Percentiles rank a stretch among this genome's conserved stretches.
Evolutionary conservation across 2,888 invertebrate species (phyloP).

Genomic region (Aspidiotus rigidus): DNA sequence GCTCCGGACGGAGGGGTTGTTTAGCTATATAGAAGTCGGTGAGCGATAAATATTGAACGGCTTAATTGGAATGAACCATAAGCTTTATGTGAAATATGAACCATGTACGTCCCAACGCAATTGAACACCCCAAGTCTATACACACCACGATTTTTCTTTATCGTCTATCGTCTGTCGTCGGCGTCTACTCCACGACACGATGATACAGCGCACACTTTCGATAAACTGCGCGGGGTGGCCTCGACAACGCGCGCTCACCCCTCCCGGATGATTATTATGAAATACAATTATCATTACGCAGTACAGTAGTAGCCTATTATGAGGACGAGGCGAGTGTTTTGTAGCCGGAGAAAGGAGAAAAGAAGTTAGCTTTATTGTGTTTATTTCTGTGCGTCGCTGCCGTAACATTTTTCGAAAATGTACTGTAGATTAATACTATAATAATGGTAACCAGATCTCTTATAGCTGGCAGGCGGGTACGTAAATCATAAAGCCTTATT

Average conservation of each 20-base stretch:
- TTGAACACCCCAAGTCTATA: background rate
- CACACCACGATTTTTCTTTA: background rate
- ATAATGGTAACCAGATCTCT: conserved; percentile 2
- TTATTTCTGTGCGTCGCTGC: background rate
- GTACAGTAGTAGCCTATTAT: background rate
- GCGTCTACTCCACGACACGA: background rate
- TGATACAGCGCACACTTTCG: conserved; percentile 4
- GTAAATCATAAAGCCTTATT: background rate
- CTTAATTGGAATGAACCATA: conserved; percentile 30
- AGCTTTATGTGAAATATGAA: conserved; percentile 31
- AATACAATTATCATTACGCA: conserved; percentile 30
- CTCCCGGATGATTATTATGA: conserved; percentile 28
- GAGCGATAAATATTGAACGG: conserved; percentile 29
- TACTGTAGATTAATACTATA: background rate
- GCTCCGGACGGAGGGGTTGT: conserved; percentile 21
- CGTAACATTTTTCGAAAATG: background rate
- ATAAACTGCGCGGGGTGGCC: background rate
- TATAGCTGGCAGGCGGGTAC: background rate
- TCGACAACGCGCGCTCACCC: conserved; percentile 6
- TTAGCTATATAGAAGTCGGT: conserved; percentile 6
- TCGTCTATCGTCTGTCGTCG: conserved; percentile 3
- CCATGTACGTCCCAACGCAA: conserved; percentile 6
- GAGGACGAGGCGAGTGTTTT: conserved; percentile 2
- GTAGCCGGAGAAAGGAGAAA: background rate
- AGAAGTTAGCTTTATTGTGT: conserved; percentile 1